Conservation (phyloP, 92 coral and sea anemone species). For the Montipora capitata region DNA sequence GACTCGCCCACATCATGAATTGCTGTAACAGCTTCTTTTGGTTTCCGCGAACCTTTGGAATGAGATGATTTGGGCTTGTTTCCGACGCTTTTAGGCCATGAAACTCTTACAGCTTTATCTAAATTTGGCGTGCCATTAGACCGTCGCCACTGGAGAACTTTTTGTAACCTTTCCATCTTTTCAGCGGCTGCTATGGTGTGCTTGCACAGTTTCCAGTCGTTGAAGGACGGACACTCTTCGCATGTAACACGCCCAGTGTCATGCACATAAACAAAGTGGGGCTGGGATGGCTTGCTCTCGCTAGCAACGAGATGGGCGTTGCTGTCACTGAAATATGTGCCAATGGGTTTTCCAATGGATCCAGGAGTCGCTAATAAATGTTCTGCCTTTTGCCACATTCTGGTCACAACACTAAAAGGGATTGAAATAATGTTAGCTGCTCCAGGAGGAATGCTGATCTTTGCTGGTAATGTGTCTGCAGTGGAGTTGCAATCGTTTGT, state of each 20-base stretch:
- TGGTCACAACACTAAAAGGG: too few relatives aligned
- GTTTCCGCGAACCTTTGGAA: slow-evolving; percentile 3
- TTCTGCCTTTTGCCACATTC: slow-evolving; percentile 37
- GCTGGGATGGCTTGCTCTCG: too few relatives aligned
- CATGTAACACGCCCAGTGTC: slow-evolving; percentile 43
- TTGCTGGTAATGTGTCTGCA: too few relatives aligned
- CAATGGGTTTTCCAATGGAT: too few relatives aligned
- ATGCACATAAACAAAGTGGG: too few relatives aligned
- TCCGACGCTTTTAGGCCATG: slow-evolving; percentile 27
- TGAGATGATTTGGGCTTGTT: slow-evolving; percentile 40
- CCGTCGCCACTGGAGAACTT: slow-evolving; percentile 38
- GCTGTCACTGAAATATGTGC: too few relatives aligned
- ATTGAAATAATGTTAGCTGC: too few relatives aligned
- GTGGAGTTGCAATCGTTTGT: neutral
- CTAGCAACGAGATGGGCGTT: too few relatives aligned
- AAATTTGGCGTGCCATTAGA: neutral
- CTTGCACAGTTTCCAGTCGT: too few relatives aligned
- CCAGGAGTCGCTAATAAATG: slow-evolving; percentile 8
- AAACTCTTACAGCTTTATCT: slow-evolving; percentile 14
- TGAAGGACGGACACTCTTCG: slow-evolving; percentile 23
- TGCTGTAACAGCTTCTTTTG: slow-evolving; percentile 19
- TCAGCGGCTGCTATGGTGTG: too few relatives aligned
- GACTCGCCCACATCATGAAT: slow-evolving; percentile 14
- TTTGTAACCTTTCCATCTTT: too few relatives aligned
- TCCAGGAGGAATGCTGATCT: too few relatives aligned